These are phyloP conservation scores for Cyanoramphus novaezelandiae DNA, from an alignment of 2,113 vertebrate species.

Conservation along the genomic window DNA sequence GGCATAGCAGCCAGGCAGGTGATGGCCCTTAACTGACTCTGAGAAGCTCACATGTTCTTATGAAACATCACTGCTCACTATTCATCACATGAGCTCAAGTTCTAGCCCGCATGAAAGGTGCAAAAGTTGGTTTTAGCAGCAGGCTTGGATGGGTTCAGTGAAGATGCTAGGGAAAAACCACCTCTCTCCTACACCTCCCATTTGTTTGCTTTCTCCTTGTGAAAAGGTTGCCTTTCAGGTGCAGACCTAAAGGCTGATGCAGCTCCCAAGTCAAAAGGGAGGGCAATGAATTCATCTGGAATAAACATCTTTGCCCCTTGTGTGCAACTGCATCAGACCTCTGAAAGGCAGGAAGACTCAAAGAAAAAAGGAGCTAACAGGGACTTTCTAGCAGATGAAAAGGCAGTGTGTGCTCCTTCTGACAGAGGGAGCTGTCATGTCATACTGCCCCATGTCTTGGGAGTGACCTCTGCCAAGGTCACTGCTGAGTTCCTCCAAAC, in stretches of 20 bases:
- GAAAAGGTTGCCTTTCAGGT: neutral
- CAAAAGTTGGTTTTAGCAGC: neutral
- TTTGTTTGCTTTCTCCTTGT: neutral
- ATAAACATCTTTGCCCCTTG: neutral
- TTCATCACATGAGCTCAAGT: neutral
- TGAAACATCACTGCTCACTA: neutral
- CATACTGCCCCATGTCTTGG: neutral
- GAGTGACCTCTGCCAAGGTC: conserved; percentile 8
- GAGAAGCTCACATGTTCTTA: neutral
- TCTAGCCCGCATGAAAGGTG: neutral
- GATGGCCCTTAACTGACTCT: neutral
- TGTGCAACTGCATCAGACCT: neutral
- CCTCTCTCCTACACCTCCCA: neutral
- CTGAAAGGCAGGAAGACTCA: neutral
- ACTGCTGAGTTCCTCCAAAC: conserved; percentile 37
- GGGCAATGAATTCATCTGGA: neutral
- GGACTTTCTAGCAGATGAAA: neutral
- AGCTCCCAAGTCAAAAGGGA: neutral
- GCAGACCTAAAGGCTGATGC: neutral
- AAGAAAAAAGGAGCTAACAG: neutral
- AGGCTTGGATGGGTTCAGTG: neutral
- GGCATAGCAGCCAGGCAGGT: neutral
- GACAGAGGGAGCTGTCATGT: neutral
- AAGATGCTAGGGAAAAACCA: neutral
- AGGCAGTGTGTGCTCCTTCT: neutral